Evolutionary conservation across 1,140 invertebrate genomes (phyloP), one percentile per base, ranked within the genome.

Genomic region (Temnothorax nylanderi): DNA sequence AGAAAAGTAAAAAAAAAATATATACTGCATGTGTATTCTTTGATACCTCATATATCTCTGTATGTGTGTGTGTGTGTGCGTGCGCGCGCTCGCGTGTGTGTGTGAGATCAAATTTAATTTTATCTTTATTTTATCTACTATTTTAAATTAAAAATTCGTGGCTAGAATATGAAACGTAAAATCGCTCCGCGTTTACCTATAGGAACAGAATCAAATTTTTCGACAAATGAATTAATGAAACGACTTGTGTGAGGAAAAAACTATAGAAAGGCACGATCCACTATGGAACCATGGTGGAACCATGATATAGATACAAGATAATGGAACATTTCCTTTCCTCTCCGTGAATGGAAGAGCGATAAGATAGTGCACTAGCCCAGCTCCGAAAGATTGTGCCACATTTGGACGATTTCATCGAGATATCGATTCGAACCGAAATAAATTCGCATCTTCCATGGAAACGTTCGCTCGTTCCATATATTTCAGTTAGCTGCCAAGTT

Each of bases 211-310:
- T 67, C 10, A 3, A 71, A 75, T 81, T 74, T 84, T 21, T 13
- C 67, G 51, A 77, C 21, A 56, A 85, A 80, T n/a, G 7, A 81
- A 76, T 69, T 13, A 90, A 90, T 58, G 47, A 89, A 89, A 89
- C 41, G 13, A 34, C 44, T 69, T 69, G 41, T 49, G 65, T 49
- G 69, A 77, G 56, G 76, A 88, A 56, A 86, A 56, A 60, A 34
- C 16, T 72, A 62, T 86, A 89, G 74, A 89, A 81, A 90, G 88
- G 84, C 84, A 89, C 88, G 87, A 89, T 82, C 77, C 88, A 72
- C 76, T 58, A 89, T 89, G 69, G 64, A 77, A 89, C 34, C 67
- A 58, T 76, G 75, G 80, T 64, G 75, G 44, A 86, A 89, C 74
- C 47, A 74, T 78, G 65, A 85, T 88, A 69, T 64, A 88, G 60